phyloP scores from a whole-genome alignment of 1,140 invertebrate genomes.

The Megalonaias nervosa region DNA sequence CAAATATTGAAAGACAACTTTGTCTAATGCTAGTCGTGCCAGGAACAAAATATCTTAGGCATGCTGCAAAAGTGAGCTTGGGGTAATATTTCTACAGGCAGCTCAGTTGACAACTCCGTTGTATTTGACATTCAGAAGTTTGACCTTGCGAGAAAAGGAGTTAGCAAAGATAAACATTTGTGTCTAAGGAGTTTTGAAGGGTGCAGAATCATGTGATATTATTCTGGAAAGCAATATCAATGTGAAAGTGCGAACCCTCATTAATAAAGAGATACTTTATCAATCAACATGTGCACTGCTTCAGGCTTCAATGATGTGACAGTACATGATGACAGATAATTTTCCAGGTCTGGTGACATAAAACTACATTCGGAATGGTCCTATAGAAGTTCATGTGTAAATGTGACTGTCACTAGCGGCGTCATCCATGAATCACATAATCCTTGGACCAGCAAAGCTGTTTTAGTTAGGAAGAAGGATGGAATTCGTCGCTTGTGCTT shows the following conservation, averaged over 20 bases:
- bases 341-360: slow-evolving; percentile 4
- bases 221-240: slow-evolving; percentile 2
- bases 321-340: neutral
- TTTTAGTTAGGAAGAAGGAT: slow-evolving; percentile 24
- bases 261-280: slow-evolving; percentile 1
- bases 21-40: slow-evolving; percentile 5
- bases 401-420: slow-evolving; percentile 14
- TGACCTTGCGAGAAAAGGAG: slow-evolving; percentile 6
- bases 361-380: neutral
- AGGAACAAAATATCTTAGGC: slow-evolving; percentile 11
- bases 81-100: slow-evolving; percentile 29
- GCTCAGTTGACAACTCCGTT: slow-evolving; percentile 1
- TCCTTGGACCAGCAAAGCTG: slow-evolving; percentile 14
- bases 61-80: slow-evolving; percentile 21
- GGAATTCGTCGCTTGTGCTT: neutral
- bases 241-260: neutral
- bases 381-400: slow-evolving; percentile 4
- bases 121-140: slow-evolving; percentile 25
- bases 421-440: slow-evolving; percentile 5
- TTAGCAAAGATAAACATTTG: slow-evolving; percentile 10
- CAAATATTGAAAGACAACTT: neutral
- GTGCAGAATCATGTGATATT: slow-evolving; percentile 1
- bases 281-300: neutral
- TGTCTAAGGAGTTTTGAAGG: slow-evolving; percentile 4
- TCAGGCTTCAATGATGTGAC: neutral